Evolutionary conservation across 2,888 invertebrate species (phyloP).

Genomic region (Platycheirus rosarum): DNA sequence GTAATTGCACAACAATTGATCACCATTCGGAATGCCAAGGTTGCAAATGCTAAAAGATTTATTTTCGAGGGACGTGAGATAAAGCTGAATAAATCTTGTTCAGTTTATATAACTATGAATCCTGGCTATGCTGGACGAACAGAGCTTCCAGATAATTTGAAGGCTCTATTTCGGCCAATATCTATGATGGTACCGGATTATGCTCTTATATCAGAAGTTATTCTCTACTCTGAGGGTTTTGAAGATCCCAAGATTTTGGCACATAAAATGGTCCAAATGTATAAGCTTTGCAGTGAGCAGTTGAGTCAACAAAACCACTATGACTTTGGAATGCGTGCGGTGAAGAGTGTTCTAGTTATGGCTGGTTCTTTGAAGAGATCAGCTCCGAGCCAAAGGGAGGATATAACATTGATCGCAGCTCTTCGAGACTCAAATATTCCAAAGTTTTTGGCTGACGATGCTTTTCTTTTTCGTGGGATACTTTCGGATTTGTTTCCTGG

Average conservation of each 20-base stretch:
- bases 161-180: slow-evolving; percentile 93
- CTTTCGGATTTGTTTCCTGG: slow-evolving; percentile 95
- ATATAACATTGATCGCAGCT: slow-evolving; percentile 92
- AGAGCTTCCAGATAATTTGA: slow-evolving; percentile 94
- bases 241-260: slow-evolving; percentile 94
- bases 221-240: slow-evolving; percentile 96
- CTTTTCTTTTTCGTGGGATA: slow-evolving; percentile 92
- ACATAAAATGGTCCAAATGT: slow-evolving; percentile 96
- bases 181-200: slow-evolving; percentile 97
- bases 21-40: slow-evolving; percentile 93
- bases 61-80: slow-evolving; percentile 96
- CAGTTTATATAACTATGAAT: slow-evolving; percentile 96
- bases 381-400: slow-evolving; percentile 92
- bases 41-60: slow-evolving; percentile 87
- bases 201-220: slow-evolving; percentile 94
- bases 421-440: slow-evolving; percentile 94
- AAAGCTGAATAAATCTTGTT: slow-evolving; percentile 90
- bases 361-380: slow-evolving; percentile 94
- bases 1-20: slow-evolving; percentile 95
- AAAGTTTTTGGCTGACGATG: slow-evolving; percentile 94
- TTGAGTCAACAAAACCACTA: slow-evolving; percentile 96
- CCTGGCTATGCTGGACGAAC: slow-evolving; percentile 95
- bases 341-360: slow-evolving; percentile 96
- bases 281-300: slow-evolving; percentile 95
- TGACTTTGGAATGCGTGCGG: slow-evolving; percentile 96